phyloP scores from a whole-genome alignment of 2,113 vertebrate species.

The Gorsachius goisagi region DNA sequence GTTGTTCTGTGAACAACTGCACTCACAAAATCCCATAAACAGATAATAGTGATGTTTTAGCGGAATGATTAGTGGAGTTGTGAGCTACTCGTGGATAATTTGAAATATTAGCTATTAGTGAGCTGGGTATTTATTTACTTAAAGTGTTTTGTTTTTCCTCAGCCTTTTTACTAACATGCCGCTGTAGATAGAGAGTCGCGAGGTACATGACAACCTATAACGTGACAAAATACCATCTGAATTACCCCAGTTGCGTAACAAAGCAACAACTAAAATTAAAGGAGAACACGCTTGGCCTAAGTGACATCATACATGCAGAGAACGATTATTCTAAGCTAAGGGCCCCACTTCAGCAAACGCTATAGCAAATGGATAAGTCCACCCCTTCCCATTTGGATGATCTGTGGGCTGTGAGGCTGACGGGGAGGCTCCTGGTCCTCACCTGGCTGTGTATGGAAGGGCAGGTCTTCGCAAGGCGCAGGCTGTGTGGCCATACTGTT shows the following conservation, averaged over 20 bases:
- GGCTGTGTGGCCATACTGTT: not conserved
- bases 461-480: fast-evolving
- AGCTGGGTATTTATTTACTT: conserved; percentile 21
- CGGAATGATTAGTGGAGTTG: not conserved
- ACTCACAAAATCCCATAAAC: not conserved
- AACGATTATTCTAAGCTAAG: not conserved
- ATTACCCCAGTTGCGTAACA: not conserved
- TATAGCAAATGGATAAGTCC: fast-evolving
- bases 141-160: not conserved
- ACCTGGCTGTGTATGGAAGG: not conserved
- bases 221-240: not conserved
- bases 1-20: not conserved
- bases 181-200: not conserved
- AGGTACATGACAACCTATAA: not conserved
- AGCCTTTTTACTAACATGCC: not conserved
- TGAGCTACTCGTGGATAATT: conserved; percentile 11
- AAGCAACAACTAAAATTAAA: conserved; percentile 16
- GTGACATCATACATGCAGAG: not conserved
- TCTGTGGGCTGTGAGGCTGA: not conserved
- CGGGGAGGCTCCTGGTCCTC: not conserved
- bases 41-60: not conserved
- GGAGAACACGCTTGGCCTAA: not conserved
- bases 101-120: conserved; percentile 16
- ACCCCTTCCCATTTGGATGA: not conserved
- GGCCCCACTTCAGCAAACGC: not conserved